Evolutionary conservation across 2,797 vertebrate species (phyloP), one percentile per base, ranked within the genome.

Genomic region (Sarcoramphus papa): DNA sequence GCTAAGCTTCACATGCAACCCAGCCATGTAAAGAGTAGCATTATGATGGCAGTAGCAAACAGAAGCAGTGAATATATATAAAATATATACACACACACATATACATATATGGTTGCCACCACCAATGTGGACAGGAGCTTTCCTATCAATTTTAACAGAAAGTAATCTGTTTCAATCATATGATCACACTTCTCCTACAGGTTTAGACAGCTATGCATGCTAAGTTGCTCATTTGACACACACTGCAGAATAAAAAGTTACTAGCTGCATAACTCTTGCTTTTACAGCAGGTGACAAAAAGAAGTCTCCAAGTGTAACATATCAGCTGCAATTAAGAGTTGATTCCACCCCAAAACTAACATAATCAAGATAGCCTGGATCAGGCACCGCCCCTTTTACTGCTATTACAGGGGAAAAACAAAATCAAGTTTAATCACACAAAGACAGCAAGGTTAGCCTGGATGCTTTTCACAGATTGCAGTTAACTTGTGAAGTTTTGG

Each of bases 21-120:
- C 65, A 76, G 83, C 7, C 45, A 41, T 1, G 14, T 10, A 18
- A 65, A 87, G 40, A 31, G 25, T 2, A 75, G 33, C 27, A 27
- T n/a, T 67, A 33, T 10, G 30, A 74, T 9, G 5, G 74, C 30
- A 76, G 40, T 15, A 53, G 22, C 33, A 53, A 87, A 87, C 41
- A 40, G 79, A 76, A 82, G 12, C 43, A 73, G 47, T 5, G 33
- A 70, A 54, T 3, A 19, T 1, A 45, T 17, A 33, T 3, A 47
- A 22, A 9, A 43, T 4, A 54, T 9, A 27, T 3, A 37, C 2
- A 69, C 1, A 56, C 3, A 60, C 8, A 47, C 2, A n/a, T 2
- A n/a, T 2, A 59, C 0, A 48, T 3, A 37, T 6, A 80, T 1
- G 7, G 19, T 24, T 67, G 33, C 8, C 27, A 78, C 19, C 48